Evolutionary conservation across 92 coral and sea anemone genomes (phyloP).

Genomic region (Epizoanthus stellaris): DNA sequence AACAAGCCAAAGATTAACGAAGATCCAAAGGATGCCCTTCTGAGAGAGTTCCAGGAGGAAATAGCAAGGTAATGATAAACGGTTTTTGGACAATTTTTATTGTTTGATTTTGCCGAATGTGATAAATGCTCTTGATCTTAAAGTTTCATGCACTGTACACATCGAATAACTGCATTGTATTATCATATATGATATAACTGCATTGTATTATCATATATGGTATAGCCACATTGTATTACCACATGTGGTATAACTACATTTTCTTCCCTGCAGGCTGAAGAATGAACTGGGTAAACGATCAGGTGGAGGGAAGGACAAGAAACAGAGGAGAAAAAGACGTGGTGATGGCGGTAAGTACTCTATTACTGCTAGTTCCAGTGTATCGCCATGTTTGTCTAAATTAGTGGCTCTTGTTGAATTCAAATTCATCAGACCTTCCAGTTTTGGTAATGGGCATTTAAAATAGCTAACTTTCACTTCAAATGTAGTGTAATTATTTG

Average conservation of each 20-base stretch:
- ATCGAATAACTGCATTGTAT: no score
- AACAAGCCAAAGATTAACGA: constrained; percentile 99
- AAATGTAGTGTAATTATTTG: no score
- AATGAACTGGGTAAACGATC: constrained; percentile 67
- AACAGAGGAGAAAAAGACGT: constrained; percentile 63
- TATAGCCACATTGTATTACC: background rate
- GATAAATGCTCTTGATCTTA: no score
- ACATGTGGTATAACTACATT: no score
- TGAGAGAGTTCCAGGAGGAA: constrained; percentile 99
- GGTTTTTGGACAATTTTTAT: no score
- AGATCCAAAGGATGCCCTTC: constrained; percentile 98
- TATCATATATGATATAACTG: no score
- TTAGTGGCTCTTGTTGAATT: background rate
- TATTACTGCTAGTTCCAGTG: background rate
- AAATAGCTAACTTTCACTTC: no score
- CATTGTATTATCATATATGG: background rate
- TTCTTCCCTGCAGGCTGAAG: constrained; percentile 61
- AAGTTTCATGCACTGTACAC: no score
- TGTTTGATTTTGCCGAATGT: no score
- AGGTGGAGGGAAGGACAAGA: constrained; percentile 64
- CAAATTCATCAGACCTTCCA: background rate
- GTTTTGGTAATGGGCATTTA: no score
- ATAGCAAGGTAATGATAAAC: constrained; percentile 71
- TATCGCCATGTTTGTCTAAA: background rate
- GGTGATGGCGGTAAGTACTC: constrained; percentile 63